These are phyloP conservation scores for Azorinus chamasolen DNA, from an alignment of 2,888 invertebrate species.

Conservation along the genomic window DNA sequence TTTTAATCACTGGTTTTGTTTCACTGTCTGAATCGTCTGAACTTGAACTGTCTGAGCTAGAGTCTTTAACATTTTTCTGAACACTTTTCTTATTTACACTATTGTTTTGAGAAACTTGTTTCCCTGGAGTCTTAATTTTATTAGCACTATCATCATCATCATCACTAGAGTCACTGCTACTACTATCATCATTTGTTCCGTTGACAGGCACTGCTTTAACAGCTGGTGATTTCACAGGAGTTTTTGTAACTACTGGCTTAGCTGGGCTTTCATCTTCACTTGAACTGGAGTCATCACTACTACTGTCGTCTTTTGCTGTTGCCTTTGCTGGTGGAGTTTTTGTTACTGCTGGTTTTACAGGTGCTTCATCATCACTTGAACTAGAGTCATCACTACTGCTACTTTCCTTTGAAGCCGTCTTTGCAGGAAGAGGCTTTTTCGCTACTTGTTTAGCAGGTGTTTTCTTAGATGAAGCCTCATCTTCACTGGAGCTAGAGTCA, in stretches of 20 bases:
- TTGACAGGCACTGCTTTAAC: slow-evolving; percentile 41
- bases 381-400: slow-evolving; percentile 31
- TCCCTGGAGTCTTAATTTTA: too few species aligned
- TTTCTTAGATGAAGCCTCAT: slow-evolving; percentile 27
- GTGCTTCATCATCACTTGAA: slow-evolving; percentile 49
- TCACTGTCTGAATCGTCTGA: slow-evolving; percentile 58
- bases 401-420: slow-evolving; percentile 9
- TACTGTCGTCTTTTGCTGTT: slow-evolving; percentile 10
- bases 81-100: slow-evolving; percentile 11
- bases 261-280: slow-evolving; percentile 50
- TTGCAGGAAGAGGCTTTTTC: slow-evolving; percentile 19
- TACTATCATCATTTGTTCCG: slow-evolving; percentile 12
- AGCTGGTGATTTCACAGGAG: slow-evolving; percentile 16
- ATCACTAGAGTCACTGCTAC: slow-evolving; percentile 23
- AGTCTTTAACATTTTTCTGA: slow-evolving; percentile 16
- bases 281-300: slow-evolving; percentile 50
- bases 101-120: neutral
- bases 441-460: slow-evolving; percentile 17
- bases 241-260: slow-evolving; percentile 19
- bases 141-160: slow-evolving; percentile 42
- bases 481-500: slow-evolving; percentile 56
- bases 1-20: slow-evolving; percentile 26
- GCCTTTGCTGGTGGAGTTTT: slow-evolving; percentile 7
- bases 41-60: slow-evolving; percentile 44
- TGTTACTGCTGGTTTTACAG: neutral